A percentile compares a stretch with the other conserved stretches of the same genome.
Conservation (phyloP, 2,113 vertebrate species). For the Ailuropoda melanoleuca region DNA sequence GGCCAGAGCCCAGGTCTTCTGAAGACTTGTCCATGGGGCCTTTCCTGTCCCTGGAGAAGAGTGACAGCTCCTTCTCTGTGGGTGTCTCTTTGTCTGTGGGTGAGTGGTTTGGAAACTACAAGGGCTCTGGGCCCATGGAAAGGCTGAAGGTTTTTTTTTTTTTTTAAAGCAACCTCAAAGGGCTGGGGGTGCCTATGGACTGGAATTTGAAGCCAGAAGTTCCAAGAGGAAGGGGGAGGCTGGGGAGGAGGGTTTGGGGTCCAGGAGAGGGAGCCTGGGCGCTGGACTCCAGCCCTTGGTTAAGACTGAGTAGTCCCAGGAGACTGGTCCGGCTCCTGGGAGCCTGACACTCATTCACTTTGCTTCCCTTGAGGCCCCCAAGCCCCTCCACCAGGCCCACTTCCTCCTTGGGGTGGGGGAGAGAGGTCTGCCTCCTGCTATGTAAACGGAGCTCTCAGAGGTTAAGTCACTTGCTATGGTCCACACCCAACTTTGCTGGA, state of each 20-base stretch:
- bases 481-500: not conserved
- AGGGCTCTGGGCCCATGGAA: not conserved
- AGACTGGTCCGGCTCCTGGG: not conserved
- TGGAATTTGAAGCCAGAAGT: not conserved
- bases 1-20: not conserved
- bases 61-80: too few species aligned
- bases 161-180: not conserved
- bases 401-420: not conserved
- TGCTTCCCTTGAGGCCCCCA: not conserved
- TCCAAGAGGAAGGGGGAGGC: not conserved
- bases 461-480: too few species aligned
- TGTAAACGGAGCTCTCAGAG: not conserved
- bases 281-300: too few species aligned
- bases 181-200: not conserved
- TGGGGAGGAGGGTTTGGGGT: too few species aligned
- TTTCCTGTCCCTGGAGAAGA: not conserved
- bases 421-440: not conserved
- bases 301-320: not conserved
- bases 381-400: not conserved
- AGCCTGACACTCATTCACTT: not conserved
- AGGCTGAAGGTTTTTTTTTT: not conserved
- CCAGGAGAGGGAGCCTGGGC: not conserved
- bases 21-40: fast-evolving
- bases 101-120: not conserved
- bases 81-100: not conserved